Conservation (phyloP, 1,140 invertebrate genomes). For the Calosoma granatense region DNA sequence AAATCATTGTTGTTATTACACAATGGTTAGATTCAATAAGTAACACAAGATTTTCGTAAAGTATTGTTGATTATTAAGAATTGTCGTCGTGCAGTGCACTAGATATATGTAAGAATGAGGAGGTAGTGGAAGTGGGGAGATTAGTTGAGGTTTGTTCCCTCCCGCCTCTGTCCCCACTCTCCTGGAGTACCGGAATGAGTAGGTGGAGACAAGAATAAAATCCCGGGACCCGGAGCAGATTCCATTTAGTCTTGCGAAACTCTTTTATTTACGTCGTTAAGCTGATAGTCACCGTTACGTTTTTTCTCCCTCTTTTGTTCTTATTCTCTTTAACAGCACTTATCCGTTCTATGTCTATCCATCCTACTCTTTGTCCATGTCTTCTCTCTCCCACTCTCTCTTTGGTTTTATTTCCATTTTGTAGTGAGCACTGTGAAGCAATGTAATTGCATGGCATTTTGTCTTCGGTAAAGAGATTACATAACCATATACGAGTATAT, state of each 20-base stretch:
- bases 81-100: too few relatives aligned
- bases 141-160: too few relatives aligned
- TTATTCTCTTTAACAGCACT: neutral
- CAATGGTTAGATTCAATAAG: too few relatives aligned
- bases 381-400: neutral
- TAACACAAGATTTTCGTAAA: too few relatives aligned
- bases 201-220: neutral
- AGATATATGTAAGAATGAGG: too few relatives aligned
- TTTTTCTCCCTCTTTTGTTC: conserved; percentile 7
- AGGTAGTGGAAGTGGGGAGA: too few relatives aligned
- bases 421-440: neutral
- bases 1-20: too few relatives aligned
- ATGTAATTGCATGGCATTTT: neutral
- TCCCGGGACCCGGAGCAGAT: conserved; percentile 25
- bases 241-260: conserved; percentile 31
- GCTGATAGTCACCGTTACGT: conserved; percentile 22
- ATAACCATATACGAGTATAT: too few relatives aligned
- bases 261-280: conserved; percentile 32
- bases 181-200: neutral
- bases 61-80: too few relatives aligned
- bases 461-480: too few relatives aligned
- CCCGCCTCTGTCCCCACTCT: neutral
- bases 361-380: neutral
- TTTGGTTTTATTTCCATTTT: neutral
- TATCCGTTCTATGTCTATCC: neutral